Evolutionary conservation across 2,888 invertebrate genomes (phyloP).

Genomic region (Synergus itoensis): DNA sequence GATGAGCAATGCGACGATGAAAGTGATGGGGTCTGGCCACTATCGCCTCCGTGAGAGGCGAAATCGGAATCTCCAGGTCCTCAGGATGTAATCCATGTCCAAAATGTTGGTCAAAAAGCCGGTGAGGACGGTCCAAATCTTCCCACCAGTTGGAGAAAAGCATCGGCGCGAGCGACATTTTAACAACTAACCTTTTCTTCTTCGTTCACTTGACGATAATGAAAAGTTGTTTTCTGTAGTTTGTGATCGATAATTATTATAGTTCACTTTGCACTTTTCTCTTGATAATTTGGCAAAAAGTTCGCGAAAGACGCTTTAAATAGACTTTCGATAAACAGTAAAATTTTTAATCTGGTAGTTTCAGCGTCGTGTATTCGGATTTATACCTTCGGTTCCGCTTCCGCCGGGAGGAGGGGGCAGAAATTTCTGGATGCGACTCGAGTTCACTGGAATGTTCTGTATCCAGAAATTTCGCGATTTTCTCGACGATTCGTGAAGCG

Average conservation of each 20-base stretch:
- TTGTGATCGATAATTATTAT: not conserved
- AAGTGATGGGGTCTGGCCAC: not conserved
- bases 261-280: not conserved
- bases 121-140: conserved; percentile 86
- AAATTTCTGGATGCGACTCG: not conserved
- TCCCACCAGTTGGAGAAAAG: conserved; percentile 93
- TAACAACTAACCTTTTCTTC: conserved; percentile 77
- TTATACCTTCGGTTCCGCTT: not conserved
- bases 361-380: not conserved
- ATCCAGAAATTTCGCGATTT: not conserved
- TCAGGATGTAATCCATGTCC: conserved; percentile 86
- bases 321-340: not conserved
- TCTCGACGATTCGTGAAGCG: conserved; percentile 14
- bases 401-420: not conserved
- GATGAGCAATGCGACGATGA: conserved; percentile 17
- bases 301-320: not conserved
- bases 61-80: conserved; percentile 32
- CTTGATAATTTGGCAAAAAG: not conserved
- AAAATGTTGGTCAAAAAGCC: conserved; percentile 89
- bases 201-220: conserved; percentile 54
- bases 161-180: conserved; percentile 90
- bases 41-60: not conserved
- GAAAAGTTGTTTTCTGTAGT: not conserved
- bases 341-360: not conserved
- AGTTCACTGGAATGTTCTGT: not conserved